Evolutionary conservation across 2,888 invertebrate genomes (phyloP).

Genomic region (Clitarchus hookeri): DNA sequence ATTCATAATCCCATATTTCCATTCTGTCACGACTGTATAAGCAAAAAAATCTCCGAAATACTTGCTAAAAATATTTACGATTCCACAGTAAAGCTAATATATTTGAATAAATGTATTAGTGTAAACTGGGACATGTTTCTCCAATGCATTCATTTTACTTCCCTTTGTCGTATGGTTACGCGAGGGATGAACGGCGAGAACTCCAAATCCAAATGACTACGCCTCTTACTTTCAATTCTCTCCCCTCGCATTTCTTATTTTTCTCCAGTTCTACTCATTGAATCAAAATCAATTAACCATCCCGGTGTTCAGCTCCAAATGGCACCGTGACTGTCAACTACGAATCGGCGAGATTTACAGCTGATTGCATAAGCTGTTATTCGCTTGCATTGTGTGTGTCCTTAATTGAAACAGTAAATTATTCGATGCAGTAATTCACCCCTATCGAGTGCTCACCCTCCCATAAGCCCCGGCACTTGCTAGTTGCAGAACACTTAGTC

Average conservation of each 20-base stretch:
- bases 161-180: neutral
- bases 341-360: constrained; percentile 2
- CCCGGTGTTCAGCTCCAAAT: neutral
- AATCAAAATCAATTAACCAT: neutral
- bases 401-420: constrained; percentile 14
- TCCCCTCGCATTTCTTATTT: neutral
- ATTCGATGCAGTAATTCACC: neutral
- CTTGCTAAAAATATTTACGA: too few relatives aligned
- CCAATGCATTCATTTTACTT: neutral
- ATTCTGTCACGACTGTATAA: too few relatives aligned
- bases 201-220: neutral
- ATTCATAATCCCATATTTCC: too few relatives aligned
- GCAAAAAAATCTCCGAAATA: too few relatives aligned
- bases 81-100: too few relatives aligned
- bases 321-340: neutral
- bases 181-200: neutral
- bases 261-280: neutral
- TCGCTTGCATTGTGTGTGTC: neutral
- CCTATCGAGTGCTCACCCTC: neutral
- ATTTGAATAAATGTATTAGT: neutral
- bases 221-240: neutral
- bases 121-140: neutral
- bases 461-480: neutral
- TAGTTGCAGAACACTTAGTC: neutral
- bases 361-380: neutral